Conservation (phyloP, 1,140 invertebrate genomes). For the Cydia amplana region DNA sequence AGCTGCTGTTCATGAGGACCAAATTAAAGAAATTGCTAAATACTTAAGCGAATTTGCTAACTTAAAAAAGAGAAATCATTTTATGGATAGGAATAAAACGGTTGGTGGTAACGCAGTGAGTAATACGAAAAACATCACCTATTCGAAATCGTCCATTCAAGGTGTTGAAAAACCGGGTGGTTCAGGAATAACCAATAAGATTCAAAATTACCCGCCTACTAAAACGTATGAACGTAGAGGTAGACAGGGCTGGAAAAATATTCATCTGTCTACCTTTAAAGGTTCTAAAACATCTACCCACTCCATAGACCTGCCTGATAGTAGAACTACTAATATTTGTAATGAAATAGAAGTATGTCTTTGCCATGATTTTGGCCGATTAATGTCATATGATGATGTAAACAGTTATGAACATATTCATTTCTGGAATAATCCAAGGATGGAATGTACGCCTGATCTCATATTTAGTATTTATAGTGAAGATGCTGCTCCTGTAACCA, state of each 20-base stretch:
- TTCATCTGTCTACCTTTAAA: too few relatives aligned
- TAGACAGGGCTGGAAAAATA: neutral
- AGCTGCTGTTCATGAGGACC: conserved; percentile 24
- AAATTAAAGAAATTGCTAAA: conserved; percentile 42
- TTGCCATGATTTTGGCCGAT: conserved; percentile 63
- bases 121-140: conserved; percentile 39
- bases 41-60: conserved; percentile 38
- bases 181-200: conserved; percentile 34
- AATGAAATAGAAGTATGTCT: conserved; percentile 52
- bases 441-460: conserved; percentile 40
- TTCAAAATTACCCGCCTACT: conserved; percentile 46
- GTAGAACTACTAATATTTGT: conserved; percentile 29
- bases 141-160: conserved; percentile 62
- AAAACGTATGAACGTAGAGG: conserved; percentile 33
- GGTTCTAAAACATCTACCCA: neutral
- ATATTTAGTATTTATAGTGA: conserved; percentile 58
- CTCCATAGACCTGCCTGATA: conserved; percentile 15
- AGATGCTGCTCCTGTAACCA: neutral
- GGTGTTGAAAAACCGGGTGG: conserved; percentile 77
- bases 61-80: conserved; percentile 33
- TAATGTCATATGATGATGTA: conserved; percentile 44
- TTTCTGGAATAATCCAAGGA: conserved; percentile 44
- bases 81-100: neutral
- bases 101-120: conserved; percentile 26
- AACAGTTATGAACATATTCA: conserved; percentile 60